Base-by-base conservation (phyloP, 2,113 vertebrate species). In the Scomber japonicus region DNA sequence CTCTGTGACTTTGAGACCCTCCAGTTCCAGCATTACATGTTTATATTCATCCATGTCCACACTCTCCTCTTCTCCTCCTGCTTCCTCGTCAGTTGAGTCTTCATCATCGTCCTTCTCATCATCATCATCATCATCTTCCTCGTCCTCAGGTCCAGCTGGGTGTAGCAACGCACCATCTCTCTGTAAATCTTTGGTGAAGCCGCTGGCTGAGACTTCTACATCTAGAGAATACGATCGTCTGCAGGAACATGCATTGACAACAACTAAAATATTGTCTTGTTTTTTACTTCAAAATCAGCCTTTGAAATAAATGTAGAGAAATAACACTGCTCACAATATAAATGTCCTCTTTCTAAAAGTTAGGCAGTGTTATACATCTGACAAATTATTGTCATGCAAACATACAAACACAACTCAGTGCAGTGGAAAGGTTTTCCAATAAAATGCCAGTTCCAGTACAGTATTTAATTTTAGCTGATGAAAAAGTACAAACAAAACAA, bases 191-290 rank as follows among this genome's bases (percentile, higher is more conserved):
- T 97, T 98, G 16, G 95, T 94, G 89, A 95, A 98, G 59, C 98
- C 98, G 0, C 97, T 99, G 70, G 96, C 98, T 79, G 96, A 96
- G 75, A 98, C 96, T 82, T 97, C 97, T 21, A 96, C 90, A 62
- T 99, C 98, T 15, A 99, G 93, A 79, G 94, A 97, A 73, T 80
- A 93, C 21, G 96, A 94, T 17, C 94, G 96, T 84, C 98, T 98
- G 21, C 16, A 78, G 48, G 16, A 78, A 73, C 3, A 49, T 60
- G 67, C 10, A 55, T 3, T 14, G 11, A 74, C 9, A 35, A 65
- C 4, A 65, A 21, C 45, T 5, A 11, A 76, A 11, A 60, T 70
- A 1, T 21, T 13, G 11, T 46, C 15, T n/a, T 46, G 2, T 0
- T 10, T 68, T 80, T 66, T 15, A 56, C 3, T 14, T 78, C 3